These are phyloP conservation scores for Silurus asotus DNA, from an alignment of 2,113 vertebrate species.

Conservation along the genomic window DNA sequence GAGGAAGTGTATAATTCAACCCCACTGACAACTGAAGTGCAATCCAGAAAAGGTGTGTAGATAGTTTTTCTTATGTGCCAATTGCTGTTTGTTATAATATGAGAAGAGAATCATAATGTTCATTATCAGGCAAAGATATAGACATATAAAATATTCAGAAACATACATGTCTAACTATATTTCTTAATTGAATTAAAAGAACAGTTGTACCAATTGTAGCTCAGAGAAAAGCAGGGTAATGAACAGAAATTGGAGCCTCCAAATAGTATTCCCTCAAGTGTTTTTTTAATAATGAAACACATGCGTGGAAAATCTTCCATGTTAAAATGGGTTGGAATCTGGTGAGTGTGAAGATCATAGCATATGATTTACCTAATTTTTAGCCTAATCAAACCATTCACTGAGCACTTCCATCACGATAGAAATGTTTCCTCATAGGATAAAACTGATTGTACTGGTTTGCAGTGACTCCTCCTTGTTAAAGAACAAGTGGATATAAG, in stretches of 20 bases:
- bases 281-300: not conserved
- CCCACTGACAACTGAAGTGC: not conserved
- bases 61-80: not conserved
- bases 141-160: not conserved
- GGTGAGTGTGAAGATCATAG: not conserved
- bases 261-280: not conserved
- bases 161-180: not conserved
- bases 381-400: not conserved
- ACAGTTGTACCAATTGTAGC: not conserved
- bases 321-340: not conserved
- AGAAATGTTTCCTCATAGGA: not conserved
- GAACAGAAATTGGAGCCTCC: not conserved
- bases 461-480: not conserved
- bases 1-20: not conserved
- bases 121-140: not conserved
- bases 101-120: not conserved
- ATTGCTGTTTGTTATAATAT: not conserved
- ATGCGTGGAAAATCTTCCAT: not conserved
- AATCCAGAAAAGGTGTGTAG: not conserved
- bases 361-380: not conserved
- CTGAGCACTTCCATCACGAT: not conserved
- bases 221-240: not conserved
- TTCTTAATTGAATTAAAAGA: not conserved
- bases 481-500: not conserved
- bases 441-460: not conserved